These are phyloP conservation scores for Stichodactyla mertensii DNA, from an alignment of 64 coral and sea anemone species.

Conservation along the genomic window DNA sequence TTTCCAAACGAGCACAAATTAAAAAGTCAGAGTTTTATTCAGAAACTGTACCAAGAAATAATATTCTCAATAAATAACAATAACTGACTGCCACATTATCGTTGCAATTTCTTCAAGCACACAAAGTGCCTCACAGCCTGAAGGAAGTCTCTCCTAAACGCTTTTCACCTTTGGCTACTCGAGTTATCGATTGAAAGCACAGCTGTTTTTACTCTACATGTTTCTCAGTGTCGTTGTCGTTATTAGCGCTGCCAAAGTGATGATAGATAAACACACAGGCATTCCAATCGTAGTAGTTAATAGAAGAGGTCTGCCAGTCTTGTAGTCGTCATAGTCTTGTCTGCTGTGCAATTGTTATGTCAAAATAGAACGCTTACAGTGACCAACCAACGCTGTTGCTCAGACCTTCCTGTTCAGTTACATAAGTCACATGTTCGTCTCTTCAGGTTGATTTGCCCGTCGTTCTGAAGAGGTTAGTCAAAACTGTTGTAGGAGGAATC, in stretches of 20 bases:
- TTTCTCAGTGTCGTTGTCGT: background rate
- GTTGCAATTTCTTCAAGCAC: background rate
- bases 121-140: background rate
- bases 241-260: constrained; percentile 7
- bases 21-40: too few relatives aligned
- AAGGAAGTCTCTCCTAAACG: background rate
- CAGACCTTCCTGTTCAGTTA: background rate
- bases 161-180: background rate
- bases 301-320: background rate
- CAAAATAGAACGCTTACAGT: background rate
- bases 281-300: background rate
- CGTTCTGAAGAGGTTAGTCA: background rate
- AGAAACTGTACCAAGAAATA: background rate
- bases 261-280: background rate
- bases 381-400: background rate
- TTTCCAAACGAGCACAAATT: too few relatives aligned
- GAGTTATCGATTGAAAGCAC: background rate
- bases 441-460: background rate
- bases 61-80: background rate
- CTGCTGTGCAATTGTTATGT: background rate
- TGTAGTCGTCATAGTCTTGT: background rate
- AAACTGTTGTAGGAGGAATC: background rate
- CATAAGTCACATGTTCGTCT: background rate
- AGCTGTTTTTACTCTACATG: background rate
- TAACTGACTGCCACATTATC: background rate